These are phyloP conservation scores for Taxidea taxus DNA, from an alignment of 2,113 vertebrate genomes.

Conservation along the genomic window DNA sequence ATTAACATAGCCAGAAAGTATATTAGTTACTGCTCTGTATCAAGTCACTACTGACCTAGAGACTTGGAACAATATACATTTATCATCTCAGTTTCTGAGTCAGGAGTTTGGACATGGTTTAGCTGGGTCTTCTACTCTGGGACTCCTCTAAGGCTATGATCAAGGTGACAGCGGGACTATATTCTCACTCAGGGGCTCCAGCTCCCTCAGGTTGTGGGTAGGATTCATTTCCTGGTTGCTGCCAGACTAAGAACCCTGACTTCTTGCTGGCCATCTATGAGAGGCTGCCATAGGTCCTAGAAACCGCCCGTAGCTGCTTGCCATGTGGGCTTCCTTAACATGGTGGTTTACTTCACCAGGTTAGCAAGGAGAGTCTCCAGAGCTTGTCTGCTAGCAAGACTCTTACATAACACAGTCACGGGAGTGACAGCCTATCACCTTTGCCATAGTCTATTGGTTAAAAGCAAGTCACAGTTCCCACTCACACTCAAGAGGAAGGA, in stretches of 20 bases:
- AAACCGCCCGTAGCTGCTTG: not conserved
- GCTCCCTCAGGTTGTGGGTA: not conserved
- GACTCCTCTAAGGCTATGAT: not conserved
- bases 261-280: not conserved
- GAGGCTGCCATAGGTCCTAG: not conserved
- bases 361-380: not conserved
- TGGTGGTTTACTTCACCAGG: not conserved
- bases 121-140: not conserved
- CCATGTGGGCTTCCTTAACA: not conserved
- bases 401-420: not conserved
- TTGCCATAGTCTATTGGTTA: not conserved
- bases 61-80: not conserved
- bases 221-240: not conserved
- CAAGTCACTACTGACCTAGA: not conserved
- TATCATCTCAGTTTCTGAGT: not conserved
- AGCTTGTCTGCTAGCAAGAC: not conserved
- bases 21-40: not conserved
- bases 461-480: not conserved
- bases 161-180: not conserved
- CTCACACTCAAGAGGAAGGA: not conserved
- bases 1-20: not conserved
- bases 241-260: not conserved
- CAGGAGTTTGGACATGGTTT: not conserved
- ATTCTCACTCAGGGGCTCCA: not conserved
- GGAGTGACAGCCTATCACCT: not conserved